phyloP scores from a whole-genome alignment of 2,113 vertebrate species.

The Rhagologus leucostigma region DNA sequence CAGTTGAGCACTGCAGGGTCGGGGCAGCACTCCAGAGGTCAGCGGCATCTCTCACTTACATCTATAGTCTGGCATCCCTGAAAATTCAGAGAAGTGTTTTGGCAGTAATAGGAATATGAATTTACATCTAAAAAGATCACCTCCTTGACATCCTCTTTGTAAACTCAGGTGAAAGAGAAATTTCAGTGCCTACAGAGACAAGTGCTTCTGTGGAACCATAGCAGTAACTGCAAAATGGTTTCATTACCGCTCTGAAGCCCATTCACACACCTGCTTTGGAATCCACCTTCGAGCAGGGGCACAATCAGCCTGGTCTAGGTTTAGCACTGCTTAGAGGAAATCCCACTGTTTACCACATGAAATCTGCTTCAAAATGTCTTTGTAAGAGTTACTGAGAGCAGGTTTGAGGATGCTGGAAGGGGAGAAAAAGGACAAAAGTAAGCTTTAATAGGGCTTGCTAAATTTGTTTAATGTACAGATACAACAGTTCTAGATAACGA shows the following conservation, averaged over 20 bases:
- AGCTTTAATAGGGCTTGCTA: not conserved
- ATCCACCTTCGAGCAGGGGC: not conserved
- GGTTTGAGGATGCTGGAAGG: not conserved
- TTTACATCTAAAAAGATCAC: not conserved
- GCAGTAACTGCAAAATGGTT: not conserved
- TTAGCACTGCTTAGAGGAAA: not conserved
- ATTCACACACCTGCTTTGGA: not conserved
- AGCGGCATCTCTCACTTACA: not conserved
- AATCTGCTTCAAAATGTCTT: not conserved
- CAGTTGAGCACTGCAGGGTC: not conserved
- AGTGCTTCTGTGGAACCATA: not conserved
- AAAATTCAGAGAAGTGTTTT: not conserved
- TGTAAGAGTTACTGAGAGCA: not conserved
- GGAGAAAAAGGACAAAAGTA: not conserved
- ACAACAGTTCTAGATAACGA: not conserved
- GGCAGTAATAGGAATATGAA: not conserved
- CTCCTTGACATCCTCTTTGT: not conserved
- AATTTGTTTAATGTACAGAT: not conserved
- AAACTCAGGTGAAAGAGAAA: not conserved
- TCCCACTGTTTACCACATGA: not conserved
- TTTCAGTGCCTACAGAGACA: not conserved
- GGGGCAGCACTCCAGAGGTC: not conserved
- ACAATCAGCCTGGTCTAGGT: not conserved
- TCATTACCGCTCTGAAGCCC: accelerated
- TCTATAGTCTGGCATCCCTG: not conserved